Evolutionary conservation across 2,113 vertebrate genomes (phyloP), one percentile per base, ranked within the genome.

Genomic region (Pterocles burchelli): DNA sequence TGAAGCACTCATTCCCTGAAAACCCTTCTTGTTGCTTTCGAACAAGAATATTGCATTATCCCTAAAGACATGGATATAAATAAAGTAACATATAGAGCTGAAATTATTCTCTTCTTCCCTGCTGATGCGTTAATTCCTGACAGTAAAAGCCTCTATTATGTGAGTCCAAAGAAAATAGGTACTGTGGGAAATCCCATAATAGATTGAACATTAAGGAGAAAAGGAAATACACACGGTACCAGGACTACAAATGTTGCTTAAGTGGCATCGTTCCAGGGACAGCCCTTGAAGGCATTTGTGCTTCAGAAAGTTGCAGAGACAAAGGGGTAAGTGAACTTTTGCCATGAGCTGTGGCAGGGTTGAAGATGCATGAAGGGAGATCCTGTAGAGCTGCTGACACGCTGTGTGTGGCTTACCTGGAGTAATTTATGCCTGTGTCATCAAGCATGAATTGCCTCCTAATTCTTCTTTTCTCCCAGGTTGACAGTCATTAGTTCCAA

Each of bases 371-470:
- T 57, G 80, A 71, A 81, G 65, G 84, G 52, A 90, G 72, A 57
- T 77, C 83, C 76, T 72, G 70, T 70, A 59, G 80, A 87, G 84
- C 6, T 81, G 68, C 83, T 89, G 72, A 84, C 76, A n/a, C 20
- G 16, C 51, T 80, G 68, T 71, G 80, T 80, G 76, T 55, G 59
- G 55, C 41, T 93, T 93, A 95, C 87, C 80, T 95, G 77, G 59
- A 65, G 91, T 74, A 90, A 95, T 89, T 92, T 94, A 92, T 91
- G 89, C 86, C 48, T 89, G 41, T 75, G 41, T 93, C 87, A 58
- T 90, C 41, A 54, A 81, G 90, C 5, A 0, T 92, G 70, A 90
- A 68, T 89, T 86, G 49, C 93, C 94, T 96, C 83, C 49, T 51
- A 79, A 5, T 77, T 81, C 70, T 55, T 45, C 68, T 72, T 93